Evolutionary conservation across 2,113 vertebrate genomes (phyloP).

Genomic region (Acanthisitta chloris): DNA sequence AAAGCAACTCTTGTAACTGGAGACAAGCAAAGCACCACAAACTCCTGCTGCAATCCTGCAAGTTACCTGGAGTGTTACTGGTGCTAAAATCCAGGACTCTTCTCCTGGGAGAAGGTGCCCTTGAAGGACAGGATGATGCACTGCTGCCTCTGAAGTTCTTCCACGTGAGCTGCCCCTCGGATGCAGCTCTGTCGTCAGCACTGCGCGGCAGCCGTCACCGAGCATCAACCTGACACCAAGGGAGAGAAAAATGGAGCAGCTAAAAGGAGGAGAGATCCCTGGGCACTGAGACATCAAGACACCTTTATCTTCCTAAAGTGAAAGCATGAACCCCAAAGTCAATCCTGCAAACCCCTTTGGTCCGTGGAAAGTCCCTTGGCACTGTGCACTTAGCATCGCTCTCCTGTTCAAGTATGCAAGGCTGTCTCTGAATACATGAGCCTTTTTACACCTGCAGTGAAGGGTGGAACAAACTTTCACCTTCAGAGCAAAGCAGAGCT

Average conservation of each 20-base stretch:
- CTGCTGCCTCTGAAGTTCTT: not conserved
- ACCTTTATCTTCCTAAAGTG: not conserved
- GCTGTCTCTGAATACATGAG: not conserved
- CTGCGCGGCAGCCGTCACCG: not conserved
- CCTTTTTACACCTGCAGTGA: conserved; percentile 32
- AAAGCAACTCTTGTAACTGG: not conserved
- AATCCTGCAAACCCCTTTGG: not conserved
- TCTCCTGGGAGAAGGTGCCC: conserved; percentile 28
- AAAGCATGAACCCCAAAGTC: not conserved
- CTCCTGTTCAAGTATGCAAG: not conserved
- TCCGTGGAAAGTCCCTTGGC: not conserved
- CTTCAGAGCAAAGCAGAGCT: conserved; percentile 47
- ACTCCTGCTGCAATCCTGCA: not conserved
- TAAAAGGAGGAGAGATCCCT: not conserved
- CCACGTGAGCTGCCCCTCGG: not conserved
- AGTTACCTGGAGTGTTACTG: not conserved
- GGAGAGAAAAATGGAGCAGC: not conserved
- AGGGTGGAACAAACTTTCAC: conserved; percentile 43
- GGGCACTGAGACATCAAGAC: not conserved
- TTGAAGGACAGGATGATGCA: conserved; percentile 8
- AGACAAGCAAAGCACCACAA: not conserved
- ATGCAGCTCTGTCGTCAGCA: conserved; percentile 1
- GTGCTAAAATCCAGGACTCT: not conserved
- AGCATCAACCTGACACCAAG: conserved; percentile 2
- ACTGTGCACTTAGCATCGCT: not conserved